Conservation (phyloP, 2,888 invertebrate genomes). For the Latheticus oryzae region DNA sequence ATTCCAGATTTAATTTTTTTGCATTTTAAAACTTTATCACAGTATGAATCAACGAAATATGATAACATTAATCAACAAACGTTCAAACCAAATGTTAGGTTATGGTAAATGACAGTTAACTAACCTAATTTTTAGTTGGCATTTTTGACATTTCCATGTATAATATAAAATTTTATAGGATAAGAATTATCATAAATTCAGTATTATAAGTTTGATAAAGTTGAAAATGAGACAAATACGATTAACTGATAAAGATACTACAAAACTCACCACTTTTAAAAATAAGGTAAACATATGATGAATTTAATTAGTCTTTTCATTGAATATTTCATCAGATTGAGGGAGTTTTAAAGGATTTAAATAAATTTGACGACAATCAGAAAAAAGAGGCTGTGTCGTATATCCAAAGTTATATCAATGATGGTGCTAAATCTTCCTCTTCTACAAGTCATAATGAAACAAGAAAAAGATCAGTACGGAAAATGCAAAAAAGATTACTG, state of each 20-base stretch:
- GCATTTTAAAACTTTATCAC: no score
- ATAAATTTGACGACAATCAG: conserved; percentile 45
- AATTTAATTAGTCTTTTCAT: no score
- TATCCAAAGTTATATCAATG: conserved; percentile 41
- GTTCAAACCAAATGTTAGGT: no score
- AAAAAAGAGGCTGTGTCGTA: conserved; percentile 48
- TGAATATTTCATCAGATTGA: no score
- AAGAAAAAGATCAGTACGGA: background rate
- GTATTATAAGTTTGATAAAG: conserved; percentile 1
- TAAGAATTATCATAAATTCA: background rate
- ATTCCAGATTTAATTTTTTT: no score
- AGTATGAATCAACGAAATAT: no score
- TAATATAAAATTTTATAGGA: no score
- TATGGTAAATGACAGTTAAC: no score
- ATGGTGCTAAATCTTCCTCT: conserved; percentile 5
- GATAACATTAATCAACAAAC: no score
- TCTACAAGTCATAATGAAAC: background rate
- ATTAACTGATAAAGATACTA: conserved; percentile 40
- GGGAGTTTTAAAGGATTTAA: conserved; percentile 46
- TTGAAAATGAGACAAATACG: conserved; percentile 42
- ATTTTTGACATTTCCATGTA: conserved; percentile 12
- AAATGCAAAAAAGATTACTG: no score
- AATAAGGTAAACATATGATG: conserved; percentile 39
- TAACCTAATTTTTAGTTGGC: conserved; percentile 4
- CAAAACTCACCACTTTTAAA: conserved; percentile 42